phyloP scores from a whole-genome alignment of 2,888 invertebrate genomes.

The Sinohyriopsis cumingii region DNA sequence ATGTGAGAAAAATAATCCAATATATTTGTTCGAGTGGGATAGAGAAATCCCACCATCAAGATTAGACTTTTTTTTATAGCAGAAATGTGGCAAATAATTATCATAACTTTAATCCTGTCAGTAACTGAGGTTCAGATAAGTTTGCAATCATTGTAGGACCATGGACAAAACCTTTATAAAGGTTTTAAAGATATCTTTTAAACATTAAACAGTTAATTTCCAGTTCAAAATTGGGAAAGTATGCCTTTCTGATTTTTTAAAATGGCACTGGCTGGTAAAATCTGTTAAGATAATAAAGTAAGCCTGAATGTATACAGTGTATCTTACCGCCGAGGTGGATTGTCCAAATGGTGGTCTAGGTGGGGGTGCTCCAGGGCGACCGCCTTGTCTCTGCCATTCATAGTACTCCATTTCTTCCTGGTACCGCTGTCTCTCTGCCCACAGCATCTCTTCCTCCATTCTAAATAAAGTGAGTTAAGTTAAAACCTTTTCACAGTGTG shows the following conservation, averaged over 20 bases:
- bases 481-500: neutral
- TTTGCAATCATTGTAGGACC: no score
- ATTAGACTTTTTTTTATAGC: no score
- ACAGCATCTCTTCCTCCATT: slow-evolving; percentile 89
- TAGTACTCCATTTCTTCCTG: slow-evolving; percentile 60
- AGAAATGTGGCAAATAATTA: no score
- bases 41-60: no score
- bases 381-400: slow-evolving; percentile 56
- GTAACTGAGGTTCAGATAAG: no score
- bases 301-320: neutral
- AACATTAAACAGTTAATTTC: neutral
- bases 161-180: no score
- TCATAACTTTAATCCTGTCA: no score
- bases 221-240: neutral
- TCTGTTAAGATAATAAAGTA: neutral
- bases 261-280: slow-evolving; percentile 21
- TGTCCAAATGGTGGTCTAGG: slow-evolving; percentile 33
- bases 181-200: no score
- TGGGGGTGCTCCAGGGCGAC: slow-evolving; percentile 55
- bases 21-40: no score
- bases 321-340: slow-evolving; percentile 22
- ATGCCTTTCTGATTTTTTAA: neutral
- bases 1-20: no score
- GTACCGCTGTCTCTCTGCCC: slow-evolving; percentile 83
- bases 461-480: slow-evolving; percentile 23